Evolutionary conservation across 2,113 vertebrate genomes (phyloP).

Genomic region (Oenanthe melanoleuca): DNA sequence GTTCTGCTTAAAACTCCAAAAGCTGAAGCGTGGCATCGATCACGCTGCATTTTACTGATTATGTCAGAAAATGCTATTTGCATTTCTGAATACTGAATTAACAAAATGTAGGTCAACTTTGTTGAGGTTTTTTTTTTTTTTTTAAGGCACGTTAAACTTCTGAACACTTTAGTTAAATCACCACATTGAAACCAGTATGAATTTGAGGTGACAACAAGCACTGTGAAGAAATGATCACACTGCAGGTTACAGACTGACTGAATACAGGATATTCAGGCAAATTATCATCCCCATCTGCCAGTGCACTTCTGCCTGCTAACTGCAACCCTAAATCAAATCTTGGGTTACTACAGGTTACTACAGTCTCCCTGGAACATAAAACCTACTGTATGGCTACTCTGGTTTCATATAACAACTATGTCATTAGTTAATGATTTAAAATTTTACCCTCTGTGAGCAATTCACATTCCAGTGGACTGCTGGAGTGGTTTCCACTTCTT

Average conservation of each 20-base stretch:
- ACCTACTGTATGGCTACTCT: neutral
- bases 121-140: no score
- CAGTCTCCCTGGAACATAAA: slow-evolving; percentile 12
- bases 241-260: neutral
- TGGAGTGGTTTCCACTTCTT: neutral
- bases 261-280: neutral
- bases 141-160: neutral
- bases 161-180: neutral
- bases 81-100: slow-evolving; percentile 33
- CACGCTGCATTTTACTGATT: neutral
- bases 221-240: neutral
- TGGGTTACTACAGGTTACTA: slow-evolving; percentile 36
- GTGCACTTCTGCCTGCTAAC: neutral
- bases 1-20: neutral
- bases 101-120: slow-evolving; percentile 30
- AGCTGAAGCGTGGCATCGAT: neutral
- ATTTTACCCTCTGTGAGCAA: slow-evolving; percentile 16
- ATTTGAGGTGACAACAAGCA: neutral
- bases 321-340: slow-evolving; percentile 18
- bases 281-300: neutral
- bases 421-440: slow-evolving; percentile 65
- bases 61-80: neutral
- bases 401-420: slow-evolving; percentile 56
- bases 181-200: neutral
- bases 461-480: slow-evolving; percentile 11